A percentile compares a stretch with the other conserved stretches of the same genome.
Evolutionary conservation across 2,797 vertebrate species (phyloP).

Genomic region (Synaphobranchus kaupii): DNA sequence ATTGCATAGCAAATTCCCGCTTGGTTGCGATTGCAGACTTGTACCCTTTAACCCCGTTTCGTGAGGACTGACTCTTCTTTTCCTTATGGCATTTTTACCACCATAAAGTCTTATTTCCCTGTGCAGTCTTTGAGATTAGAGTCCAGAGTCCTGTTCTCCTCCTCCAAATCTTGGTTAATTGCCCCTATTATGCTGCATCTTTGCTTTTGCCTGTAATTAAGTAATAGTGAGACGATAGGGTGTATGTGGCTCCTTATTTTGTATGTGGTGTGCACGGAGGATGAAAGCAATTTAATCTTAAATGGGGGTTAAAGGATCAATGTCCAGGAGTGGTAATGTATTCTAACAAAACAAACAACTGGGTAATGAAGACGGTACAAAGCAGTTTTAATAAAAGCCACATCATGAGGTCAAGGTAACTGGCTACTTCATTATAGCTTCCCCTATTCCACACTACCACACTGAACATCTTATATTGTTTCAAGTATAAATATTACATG

Average conservation of each 20-base stretch:
- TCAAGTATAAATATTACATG: not conserved
- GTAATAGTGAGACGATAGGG: conserved; percentile 19
- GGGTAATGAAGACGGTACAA: not conserved
- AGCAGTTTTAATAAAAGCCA: not conserved
- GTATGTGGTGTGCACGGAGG: conserved; percentile 16
- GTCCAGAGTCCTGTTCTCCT: conserved; percentile 44
- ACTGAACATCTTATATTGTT: not conserved
- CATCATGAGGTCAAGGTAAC: not conserved
- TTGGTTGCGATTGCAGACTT: conserved; percentile 28
- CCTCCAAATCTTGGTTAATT: conserved; percentile 48
- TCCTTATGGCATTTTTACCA: conserved; percentile 52
- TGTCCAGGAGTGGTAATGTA: conserved; percentile 25
- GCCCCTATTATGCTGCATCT: conserved; percentile 49
- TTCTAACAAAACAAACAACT: not conserved
- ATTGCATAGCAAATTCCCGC: not conserved
- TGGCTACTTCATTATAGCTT: not conserved
- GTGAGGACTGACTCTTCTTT: conserved; percentile 50
- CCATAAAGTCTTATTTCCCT: conserved; percentile 30
- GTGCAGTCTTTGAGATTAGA: conserved; percentile 37
- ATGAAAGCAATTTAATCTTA: conserved; percentile 17
- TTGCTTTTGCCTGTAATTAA: conserved; percentile 47
- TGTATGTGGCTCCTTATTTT: not conserved
- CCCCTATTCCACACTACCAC: not conserved
- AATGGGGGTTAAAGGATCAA: conserved; percentile 6
- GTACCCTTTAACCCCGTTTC: conserved; percentile 45